phyloP scores from a whole-genome alignment of 2,797 vertebrate genomes.

The Urocyon cinereoargenteus region DNA sequence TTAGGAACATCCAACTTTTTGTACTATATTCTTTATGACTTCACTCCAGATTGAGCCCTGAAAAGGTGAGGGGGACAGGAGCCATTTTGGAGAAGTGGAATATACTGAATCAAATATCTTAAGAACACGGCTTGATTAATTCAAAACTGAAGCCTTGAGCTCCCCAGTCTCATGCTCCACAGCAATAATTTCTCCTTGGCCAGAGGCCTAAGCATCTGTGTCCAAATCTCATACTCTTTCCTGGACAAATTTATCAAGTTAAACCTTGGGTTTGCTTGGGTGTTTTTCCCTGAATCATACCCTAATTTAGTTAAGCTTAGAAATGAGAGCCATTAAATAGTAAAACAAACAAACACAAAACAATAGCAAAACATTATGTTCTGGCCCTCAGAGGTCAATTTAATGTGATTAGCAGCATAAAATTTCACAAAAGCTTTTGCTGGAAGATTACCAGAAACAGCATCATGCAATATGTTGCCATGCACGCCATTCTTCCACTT shows the following conservation, averaged over 20 bases:
- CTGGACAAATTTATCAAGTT: neutral
- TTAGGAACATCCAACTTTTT: slow-evolving; percentile 28
- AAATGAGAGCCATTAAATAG: slow-evolving; percentile 82
- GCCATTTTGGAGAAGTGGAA: slow-evolving; percentile 59
- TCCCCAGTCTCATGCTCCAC: neutral
- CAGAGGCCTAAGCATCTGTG: slow-evolving; percentile 44
- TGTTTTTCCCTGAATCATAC: slow-evolving; percentile 32
- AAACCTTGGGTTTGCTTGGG: neutral
- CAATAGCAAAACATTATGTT: slow-evolving; percentile 68
- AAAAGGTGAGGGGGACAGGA: slow-evolving; percentile 44
- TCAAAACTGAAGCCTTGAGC: slow-evolving; percentile 62
- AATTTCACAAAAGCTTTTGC: slow-evolving; percentile 87
- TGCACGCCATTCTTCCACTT: slow-evolving; percentile 77
- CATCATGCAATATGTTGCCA: slow-evolving; percentile 82
- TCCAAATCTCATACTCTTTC: slow-evolving; percentile 55
- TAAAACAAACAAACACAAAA: slow-evolving; percentile 73
- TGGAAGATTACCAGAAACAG: slow-evolving; percentile 86
- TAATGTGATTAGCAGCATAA: slow-evolving; percentile 82
- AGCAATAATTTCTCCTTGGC: slow-evolving; percentile 64
- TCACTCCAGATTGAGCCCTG: neutral
- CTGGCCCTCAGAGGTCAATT: slow-evolving; percentile 86
- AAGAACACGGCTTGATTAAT: slow-evolving; percentile 1
- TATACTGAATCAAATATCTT: slow-evolving; percentile 62
- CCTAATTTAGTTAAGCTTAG: slow-evolving; percentile 74
- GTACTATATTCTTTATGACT: slow-evolving; percentile 61